Base-by-base conservation (phyloP, 2,797 vertebrate species). In the Sitta carolinensis region DNA sequence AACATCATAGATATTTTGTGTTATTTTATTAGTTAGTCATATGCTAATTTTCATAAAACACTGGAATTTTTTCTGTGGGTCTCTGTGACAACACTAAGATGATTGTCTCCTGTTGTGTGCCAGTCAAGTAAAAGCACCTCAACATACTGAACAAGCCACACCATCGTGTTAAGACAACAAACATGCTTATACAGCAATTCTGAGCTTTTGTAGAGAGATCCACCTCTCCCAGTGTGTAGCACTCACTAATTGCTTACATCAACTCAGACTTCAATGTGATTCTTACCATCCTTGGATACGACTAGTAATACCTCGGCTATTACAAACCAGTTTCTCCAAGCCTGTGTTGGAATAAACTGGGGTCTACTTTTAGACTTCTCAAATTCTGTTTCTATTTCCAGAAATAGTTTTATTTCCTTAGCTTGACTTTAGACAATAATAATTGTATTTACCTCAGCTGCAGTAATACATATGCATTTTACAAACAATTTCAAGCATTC, bases 181-280 rank as follows among this genome's bases (percentile, higher is more conserved):
- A 54, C 5, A n/a, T 2, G 13, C 25, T 75, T 22, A 67, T 3
- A 68, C 6, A 86, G 62, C 50, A 84, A 13, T 42, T 61, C 8
- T 34, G 42, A 63, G 30, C 42, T 75, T 75, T 6, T 43, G 36
- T 42, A 59, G 59, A 75, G 66, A n/a, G 11, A 75, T 6, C 7
- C 0, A 42, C 32, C 32, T 75, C 51, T 58, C 26, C 42, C 4
- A 0, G 59, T 9, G 43, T 26, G 15, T 2, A 34, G 17, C 17
- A 36, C 11, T 48, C 32, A 57, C 9, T 20, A 11, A 82, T 7
- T 83, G 70, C 55, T 85, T 47, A 50, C 9, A 82, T 48, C 72
- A 76, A 21, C 13, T 79, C 58, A 62, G 22, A 64, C 20, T 82
- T 82, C 43, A 32, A 43, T 7, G 43, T 6, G 23, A 84, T 38